Base-by-base conservation (phyloP, 2,888 invertebrate species). In the Hypolimnas misippus region DNA sequence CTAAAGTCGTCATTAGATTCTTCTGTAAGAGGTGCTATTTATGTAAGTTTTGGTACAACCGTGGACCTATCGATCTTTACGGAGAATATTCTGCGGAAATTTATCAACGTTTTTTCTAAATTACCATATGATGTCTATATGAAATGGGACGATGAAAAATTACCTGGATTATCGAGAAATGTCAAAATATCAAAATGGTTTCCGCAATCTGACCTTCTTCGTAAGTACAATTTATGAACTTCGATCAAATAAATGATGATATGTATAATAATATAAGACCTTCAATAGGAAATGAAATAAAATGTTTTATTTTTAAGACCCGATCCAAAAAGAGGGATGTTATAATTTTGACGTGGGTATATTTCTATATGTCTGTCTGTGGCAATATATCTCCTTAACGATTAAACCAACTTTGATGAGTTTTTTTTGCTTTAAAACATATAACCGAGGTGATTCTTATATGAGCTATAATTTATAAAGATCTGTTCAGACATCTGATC, bases 41-140 rank as follows among this genome's bases (percentile, higher is more conserved):
- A 86, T 60, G 63, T 85, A 2, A 86, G 86, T 52, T 79, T 83
- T 40, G 86, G 86, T 0, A 79, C 82, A 16, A 81, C 82, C 40
- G 74, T 77, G 0, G 69, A 71, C 4, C 73, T 79, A 0, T 70
- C 78, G 4, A 33, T 67, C 6, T 57, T 87, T 1, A 72, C 79
- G 0, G 58, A 70, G 8, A 54, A 62, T 29, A 59, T 21, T 19
- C n/a, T 67, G 14, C 59, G 73, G 51, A 67, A 64, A 1, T 69
- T 84, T 17, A 52, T 79, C 0, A 67, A 71, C 16, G 80, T 76
- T 0, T 83, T 87, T 57, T 72, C 76, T 0, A 70, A 75, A 42
- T 63, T 86, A 51, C 78, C 79, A 3, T 83, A 83, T 62, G 70
- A 76, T 31, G 76, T 86, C 6, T 57, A 86, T 14, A 84, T 81